A percentile compares a stretch with the other conserved stretches of the same genome.
These are phyloP conservation scores for Corydoras maculifer DNA, from an alignment of 2,113 vertebrate genomes.

Conservation along the genomic window DNA sequence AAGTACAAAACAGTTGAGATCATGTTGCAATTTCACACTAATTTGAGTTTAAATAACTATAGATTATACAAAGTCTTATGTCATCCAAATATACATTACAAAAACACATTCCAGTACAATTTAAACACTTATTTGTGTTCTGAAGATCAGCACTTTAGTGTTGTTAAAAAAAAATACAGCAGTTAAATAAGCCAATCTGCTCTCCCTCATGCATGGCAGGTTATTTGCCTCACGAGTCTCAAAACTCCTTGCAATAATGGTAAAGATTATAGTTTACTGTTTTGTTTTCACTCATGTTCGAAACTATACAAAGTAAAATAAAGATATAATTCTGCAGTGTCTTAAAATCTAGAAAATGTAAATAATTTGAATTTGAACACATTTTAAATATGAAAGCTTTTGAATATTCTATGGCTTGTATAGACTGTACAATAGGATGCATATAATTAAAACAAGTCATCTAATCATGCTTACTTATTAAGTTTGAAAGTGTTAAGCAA, in stretches of 20 bases:
- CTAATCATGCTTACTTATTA: background rate
- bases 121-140: constrained; percentile 14
- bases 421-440: background rate
- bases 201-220: constrained; percentile 21
- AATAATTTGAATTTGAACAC: background rate
- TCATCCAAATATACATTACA: too few species aligned
- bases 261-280: background rate
- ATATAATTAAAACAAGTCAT: background rate
- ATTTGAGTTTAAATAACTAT: too few species aligned
- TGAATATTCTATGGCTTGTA: background rate
- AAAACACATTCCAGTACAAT: background rate
- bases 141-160: constrained; percentile 4
- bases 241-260: constrained; percentile 1
- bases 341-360: background rate
- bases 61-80: too few species aligned
- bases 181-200: constrained; percentile 20
- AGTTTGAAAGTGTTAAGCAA: background rate
- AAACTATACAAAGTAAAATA: too few species aligned
- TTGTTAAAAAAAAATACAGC: constrained; percentile 22
- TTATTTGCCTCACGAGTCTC: constrained; percentile 20
- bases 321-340: too few species aligned
- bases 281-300: too few species aligned
- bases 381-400: background rate
- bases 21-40: too few species aligned
- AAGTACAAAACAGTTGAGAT: too few species aligned